Base-by-base conservation (phyloP, 2,113 vertebrate genomes). In the Formicarius rufipectus region DNA sequence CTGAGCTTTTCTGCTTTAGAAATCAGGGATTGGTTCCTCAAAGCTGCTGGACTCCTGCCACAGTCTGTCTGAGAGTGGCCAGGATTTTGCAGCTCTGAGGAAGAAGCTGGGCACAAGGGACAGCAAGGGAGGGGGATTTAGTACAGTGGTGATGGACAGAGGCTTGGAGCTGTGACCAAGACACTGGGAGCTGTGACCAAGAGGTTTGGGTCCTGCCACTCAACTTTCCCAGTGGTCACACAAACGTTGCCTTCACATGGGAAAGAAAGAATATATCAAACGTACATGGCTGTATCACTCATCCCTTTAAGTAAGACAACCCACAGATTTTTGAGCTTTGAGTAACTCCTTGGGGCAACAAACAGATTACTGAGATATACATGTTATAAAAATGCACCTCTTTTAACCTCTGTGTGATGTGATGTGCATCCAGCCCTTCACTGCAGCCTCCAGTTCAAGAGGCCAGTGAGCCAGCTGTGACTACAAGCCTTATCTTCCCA, bases 61-160 rank as follows among this genome's bases (percentile, higher is more conserved):
- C 33, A 37, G 69, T 0, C 33, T 5, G 25, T 1, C 71, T 77
- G 64, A 62, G 27, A 45, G n/a, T 0, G 4, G 40, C 31, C 45
- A 53, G 52, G 79, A 45, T 28, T 56, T 21, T 22, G 27, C 39
- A 81, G 80, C n/a, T 56, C 53, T 37, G 42, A n/a, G 55, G 81
- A 63, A 25, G 74, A 84, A 63, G 14, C 21, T 3, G 62, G 39
- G 66, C 50, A 81, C 0, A 4, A n/a, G 35, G 52, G 59, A 50
- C 55, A 75, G 60, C 22, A 63, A 63, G 89, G 35, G 50, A 73
- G 47, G 4, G 30, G 6, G 4, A 27, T 68, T 69, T 16, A 27
- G 39, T 10, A 40, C 56, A 39, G 24, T 58, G 73, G 37, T 17
- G 20, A 62, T 0, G 42, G 63, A 35, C 2, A 14, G 42, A 69